A percentile compares a stretch with the other conserved stretches of the same genome.
Evolutionary conservation across 2,888 invertebrate species (phyloP).

Genomic region (Aleiodes leptofemur): DNA sequence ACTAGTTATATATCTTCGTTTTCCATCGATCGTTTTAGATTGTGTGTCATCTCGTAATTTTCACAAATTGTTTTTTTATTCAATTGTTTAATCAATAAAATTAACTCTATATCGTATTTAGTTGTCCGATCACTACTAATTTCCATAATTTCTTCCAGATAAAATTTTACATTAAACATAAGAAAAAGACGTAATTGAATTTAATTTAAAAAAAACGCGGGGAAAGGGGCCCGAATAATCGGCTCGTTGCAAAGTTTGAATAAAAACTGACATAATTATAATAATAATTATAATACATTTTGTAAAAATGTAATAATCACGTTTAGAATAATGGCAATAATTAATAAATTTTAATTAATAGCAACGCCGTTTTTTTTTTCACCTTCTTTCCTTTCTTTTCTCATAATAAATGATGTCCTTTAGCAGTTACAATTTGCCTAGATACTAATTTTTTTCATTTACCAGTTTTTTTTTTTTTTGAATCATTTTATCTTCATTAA

Average conservation of each 20-base stretch:
- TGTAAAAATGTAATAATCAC: constrained; percentile 62
- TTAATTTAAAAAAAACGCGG: constrained; percentile 5
- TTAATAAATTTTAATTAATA: constrained; percentile 57
- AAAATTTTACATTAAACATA: constrained; percentile 16
- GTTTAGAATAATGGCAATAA: constrained; percentile 60
- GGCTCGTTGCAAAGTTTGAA: background rate
- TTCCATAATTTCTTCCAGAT: constrained; percentile 16
- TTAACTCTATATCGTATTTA: constrained; percentile 48
- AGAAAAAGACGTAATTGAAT: background rate
- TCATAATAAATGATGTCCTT: constrained; percentile 32
- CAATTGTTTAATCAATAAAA: constrained; percentile 20
- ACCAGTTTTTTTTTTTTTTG: constrained; percentile 53
- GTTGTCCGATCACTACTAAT: constrained; percentile 49
- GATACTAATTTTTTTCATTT: constrained; percentile 68
- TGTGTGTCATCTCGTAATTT: constrained; percentile 8
- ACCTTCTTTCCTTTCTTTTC: too few relatives aligned
- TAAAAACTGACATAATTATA: constrained; percentile 53
- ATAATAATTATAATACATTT: constrained; percentile 65
- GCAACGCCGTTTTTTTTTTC: constrained; percentile 61
- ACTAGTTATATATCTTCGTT: constrained; percentile 55
- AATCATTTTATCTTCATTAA: constrained; percentile 44
- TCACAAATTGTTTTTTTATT: constrained; percentile 11
- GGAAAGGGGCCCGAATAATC: background rate
- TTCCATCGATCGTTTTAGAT: constrained; percentile 52
- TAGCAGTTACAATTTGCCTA: constrained; percentile 69